Evolutionary conservation across 2,113 vertebrate genomes (phyloP).

Genomic region (Kryptolebias marmoratus): DNA sequence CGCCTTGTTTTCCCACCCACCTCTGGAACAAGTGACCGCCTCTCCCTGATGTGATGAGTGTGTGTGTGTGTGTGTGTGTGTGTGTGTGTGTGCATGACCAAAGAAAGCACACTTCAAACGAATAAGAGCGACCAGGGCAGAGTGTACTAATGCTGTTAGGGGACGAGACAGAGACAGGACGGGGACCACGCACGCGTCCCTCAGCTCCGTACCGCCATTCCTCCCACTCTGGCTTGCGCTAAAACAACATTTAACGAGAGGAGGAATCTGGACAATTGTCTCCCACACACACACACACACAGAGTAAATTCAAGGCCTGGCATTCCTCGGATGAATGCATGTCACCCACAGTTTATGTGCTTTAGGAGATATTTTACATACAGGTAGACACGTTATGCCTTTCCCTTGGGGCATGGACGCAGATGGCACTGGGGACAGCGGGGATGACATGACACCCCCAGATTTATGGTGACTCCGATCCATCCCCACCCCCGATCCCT

Average conservation of each 20-base stretch:
- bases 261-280: slow-evolving; percentile 31
- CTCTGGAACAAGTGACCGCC: slow-evolving; percentile 10
- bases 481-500: too few species aligned
- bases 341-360: too few species aligned
- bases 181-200: slow-evolving; percentile 46
- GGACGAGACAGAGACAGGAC: slow-evolving; percentile 54
- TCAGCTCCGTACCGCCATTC: slow-evolving; percentile 50
- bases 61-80: slow-evolving; percentile 10
- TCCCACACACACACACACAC: slow-evolving; percentile 18
- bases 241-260: slow-evolving; percentile 60
- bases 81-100: slow-evolving; percentile 25
- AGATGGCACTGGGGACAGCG: too few species aligned
- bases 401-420: too few species aligned
- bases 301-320: too few species aligned
- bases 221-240: slow-evolving; percentile 50
- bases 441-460: too few species aligned
- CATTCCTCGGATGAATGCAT: too few species aligned
- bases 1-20: slow-evolving; percentile 7
- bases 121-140: slow-evolving; percentile 18
- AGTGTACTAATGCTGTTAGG: slow-evolving; percentile 54
- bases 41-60: slow-evolving; percentile 21
- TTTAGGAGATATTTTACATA: too few species aligned
- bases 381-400: too few species aligned
- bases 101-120: slow-evolving; percentile 49
- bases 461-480: too few species aligned